Evolutionary conservation across 2,113 vertebrate genomes (phyloP), one percentile per base, ranked within the genome.

Genomic region (Petaurus breviceps): DNA sequence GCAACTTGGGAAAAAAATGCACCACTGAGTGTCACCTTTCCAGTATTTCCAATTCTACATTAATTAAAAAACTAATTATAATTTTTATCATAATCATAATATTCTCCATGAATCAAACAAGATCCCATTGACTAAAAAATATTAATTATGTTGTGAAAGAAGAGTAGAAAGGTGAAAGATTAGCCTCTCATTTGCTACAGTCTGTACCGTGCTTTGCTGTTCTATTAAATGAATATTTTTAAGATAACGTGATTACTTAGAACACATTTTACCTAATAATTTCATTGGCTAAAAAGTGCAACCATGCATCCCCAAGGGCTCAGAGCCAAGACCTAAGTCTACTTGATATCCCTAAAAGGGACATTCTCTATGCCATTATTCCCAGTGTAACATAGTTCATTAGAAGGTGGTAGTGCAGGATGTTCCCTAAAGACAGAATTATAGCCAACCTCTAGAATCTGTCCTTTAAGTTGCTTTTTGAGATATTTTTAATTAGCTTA

Each of bases 101-200:
- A 9, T 50, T 91, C 3, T 95, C 77, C 92, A 8, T 43, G 91
- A 94, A 91, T 90, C 51, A 54, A 90, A 28, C 37, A 90, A 0
- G 50, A 97, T 92, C 28, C 9, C 68, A 53, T 19, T 94, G 52
- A 51, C 37, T 68, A 57, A 95, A 94, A 94, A 94, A 90, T 91
- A 93, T 52, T 47, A 51, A 47, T 7, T 77, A 96, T 3, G 12
- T 90, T 43, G 19, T 84, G 51, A 19, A 5, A 54, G 90, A 90
- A 90, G 49, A 90, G 25, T 31, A 51, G 14, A 47, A 90, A 90
- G 47, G 90, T 90, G 46, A 50, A 90, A 90, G 90, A 90, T 50
- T 90, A 90, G 24, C 10, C 10, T 50, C 46, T 51, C n/a, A 90
- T 9, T 90, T 90, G 47, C 47, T 16, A 89, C 25, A 84, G 90